Percentiles rank a stretch among this genome's conserved stretches.
These are phyloP conservation scores for Nomada goodeniana DNA, from an alignment of 2,888 invertebrate species.

Conservation along the genomic window DNA sequence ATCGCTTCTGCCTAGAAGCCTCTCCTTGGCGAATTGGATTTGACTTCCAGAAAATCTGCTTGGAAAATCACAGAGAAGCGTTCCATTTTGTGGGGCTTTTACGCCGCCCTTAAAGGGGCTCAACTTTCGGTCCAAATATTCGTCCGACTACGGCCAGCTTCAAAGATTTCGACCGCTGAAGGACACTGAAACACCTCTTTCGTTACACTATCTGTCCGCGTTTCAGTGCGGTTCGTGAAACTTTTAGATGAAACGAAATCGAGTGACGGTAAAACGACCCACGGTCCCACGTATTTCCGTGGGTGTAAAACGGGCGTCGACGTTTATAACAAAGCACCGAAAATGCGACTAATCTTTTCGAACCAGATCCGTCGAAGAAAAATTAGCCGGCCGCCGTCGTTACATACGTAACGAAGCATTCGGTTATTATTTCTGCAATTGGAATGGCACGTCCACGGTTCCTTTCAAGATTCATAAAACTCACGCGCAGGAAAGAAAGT, in stretches of 20 bases:
- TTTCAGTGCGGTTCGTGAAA: neutral
- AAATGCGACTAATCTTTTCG: no score
- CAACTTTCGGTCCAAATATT: slow-evolving; percentile 25
- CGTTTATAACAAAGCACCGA: no score
- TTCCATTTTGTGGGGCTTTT: slow-evolving; percentile 13
- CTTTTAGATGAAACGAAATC: neutral
- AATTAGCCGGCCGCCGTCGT: no score
- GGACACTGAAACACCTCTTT: neutral
- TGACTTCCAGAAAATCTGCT: slow-evolving; percentile 45
- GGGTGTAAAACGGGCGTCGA: no score
- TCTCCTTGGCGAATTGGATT: slow-evolving; percentile 23
- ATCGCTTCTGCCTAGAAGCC: slow-evolving; percentile 15
- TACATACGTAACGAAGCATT: no score
- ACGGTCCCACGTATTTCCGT: no score
- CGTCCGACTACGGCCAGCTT: neutral
- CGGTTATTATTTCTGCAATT: neutral
- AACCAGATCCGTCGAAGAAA: no score
- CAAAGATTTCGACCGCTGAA: slow-evolving; percentile 2
- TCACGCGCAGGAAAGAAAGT: neutral
- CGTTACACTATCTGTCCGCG: neutral
- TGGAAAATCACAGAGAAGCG: slow-evolving; percentile 41
- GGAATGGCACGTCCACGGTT: neutral
- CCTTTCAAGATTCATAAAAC: neutral
- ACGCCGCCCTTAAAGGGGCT: neutral
- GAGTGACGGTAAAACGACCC: neutral